A percentile compares a stretch with the other conserved stretches of the same genome.
phyloP scores from a whole-genome alignment of 2,888 invertebrate genomes.

The Ceraclea dissimilis region DNA sequence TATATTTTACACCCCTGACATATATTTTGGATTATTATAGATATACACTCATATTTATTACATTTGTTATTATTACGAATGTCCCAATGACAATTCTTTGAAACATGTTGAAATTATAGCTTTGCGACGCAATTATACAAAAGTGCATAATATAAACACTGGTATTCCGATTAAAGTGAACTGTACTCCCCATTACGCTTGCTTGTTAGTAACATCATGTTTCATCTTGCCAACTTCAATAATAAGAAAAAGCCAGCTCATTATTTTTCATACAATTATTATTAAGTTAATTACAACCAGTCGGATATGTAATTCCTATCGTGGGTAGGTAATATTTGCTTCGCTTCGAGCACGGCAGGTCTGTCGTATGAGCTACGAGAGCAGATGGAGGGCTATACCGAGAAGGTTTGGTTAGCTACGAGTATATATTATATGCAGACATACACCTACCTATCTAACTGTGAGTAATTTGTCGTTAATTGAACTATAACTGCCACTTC shows the following conservation, averaged over 20 bases:
- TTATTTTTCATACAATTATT: conserved; percentile 24
- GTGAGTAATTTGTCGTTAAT: conserved; percentile 26
- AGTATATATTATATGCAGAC: too few relatives aligned
- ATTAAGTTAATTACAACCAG: conserved; percentile 22
- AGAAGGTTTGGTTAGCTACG: too few relatives aligned
- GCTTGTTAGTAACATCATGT: neutral
- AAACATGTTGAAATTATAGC: neutral
- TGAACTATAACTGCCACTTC: conserved; percentile 24
- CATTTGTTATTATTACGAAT: neutral
- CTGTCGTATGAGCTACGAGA: neutral
- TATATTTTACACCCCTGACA: neutral
- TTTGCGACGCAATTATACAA: neutral
- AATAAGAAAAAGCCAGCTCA: conserved; percentile 28
- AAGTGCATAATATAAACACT: too few relatives aligned
- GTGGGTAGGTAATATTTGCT: conserved; percentile 18
- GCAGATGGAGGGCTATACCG: conserved; percentile 17
- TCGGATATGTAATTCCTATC: conserved; percentile 13
- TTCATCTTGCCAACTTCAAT: conserved; percentile 9
- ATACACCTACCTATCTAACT: conserved; percentile 15
- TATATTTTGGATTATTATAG: neutral
- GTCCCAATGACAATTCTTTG: neutral
- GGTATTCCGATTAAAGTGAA: too few relatives aligned
- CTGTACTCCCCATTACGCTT: neutral
- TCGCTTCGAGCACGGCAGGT: conserved; percentile 14
- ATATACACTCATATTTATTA: neutral